Conservation (phyloP, 2,113 vertebrate species). For the Onychorhynchus coronatus region DNA sequence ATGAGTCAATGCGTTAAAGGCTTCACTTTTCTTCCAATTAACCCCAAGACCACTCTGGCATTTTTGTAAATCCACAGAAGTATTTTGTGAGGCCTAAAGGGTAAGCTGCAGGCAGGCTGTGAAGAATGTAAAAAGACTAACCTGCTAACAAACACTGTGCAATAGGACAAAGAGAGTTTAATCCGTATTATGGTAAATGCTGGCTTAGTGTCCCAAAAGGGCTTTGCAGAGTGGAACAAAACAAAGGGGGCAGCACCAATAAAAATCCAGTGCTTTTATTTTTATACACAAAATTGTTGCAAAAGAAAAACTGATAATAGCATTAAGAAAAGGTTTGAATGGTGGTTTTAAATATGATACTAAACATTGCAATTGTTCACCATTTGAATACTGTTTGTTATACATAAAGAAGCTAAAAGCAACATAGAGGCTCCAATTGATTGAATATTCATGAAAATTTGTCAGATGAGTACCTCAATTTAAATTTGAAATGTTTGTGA, state of each 20-base stretch:
- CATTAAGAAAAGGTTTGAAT: constrained; percentile 83
- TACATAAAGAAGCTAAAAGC: constrained; percentile 81
- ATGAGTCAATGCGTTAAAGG: constrained; percentile 89
- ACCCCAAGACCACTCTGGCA: constrained; percentile 88
- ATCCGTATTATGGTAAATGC: constrained; percentile 98
- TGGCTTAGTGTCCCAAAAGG: constrained; percentile 91
- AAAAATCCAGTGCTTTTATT: constrained; percentile 84
- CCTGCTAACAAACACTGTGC: constrained; percentile 92
- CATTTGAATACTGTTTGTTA: constrained; percentile 83
- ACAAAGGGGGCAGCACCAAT: constrained; percentile 83
- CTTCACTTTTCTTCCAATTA: constrained; percentile 96
- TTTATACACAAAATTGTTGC: constrained; percentile 85
- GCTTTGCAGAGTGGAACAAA: constrained; percentile 85
- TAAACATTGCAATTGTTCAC: constrained; percentile 83
- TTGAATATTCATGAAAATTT: constrained; percentile 69
- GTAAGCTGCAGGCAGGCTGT: constrained; percentile 88
- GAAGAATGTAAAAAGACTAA: constrained; percentile 93
- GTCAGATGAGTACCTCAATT: constrained; percentile 43
- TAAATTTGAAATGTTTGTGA: constrained; percentile 61
- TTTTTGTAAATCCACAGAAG: constrained; percentile 95
- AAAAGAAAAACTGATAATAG: constrained; percentile 84
- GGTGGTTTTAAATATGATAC: constrained; percentile 84
- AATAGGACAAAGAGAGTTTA: constrained; percentile 87
- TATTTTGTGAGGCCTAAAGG: constrained; percentile 90
- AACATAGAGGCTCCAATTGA: constrained; percentile 41